Evolutionary conservation across 37 sponge, comb jelly and placozoan genomes (phyloP), one percentile per base, ranked within the genome.

Genomic region (Chondrilla cf. caribensis): DNA sequence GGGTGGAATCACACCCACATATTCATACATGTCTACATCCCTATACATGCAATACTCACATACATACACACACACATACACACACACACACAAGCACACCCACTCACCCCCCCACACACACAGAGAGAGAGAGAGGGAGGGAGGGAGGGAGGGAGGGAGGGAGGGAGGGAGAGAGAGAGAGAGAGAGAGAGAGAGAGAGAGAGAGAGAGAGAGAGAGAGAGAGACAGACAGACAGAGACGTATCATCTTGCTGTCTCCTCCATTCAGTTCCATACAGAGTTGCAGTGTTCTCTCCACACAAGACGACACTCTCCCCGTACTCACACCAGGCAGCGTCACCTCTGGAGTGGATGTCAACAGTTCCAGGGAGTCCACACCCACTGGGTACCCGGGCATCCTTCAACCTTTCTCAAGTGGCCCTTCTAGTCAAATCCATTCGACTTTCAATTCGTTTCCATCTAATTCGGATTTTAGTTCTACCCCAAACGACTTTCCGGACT

Each of bases 151-250:
- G 39, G 37, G 81, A 38, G 58, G 55, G 31, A 55, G 66, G 44
- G 28, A 15, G 3, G 43, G 70, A 41, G 40, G 70, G 17, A 75
- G 84, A 54, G 43, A 14, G 54, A 8, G 83, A 9, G 18, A 85
- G 22, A 19, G 19, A 31, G 33, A 35, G 82, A 24, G 68, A 84
- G 0, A 31, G 40, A 78, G 47, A 64, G 66, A 29, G 79, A 60
- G 78, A 84, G 85, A 38, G 60, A 72, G 84, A 57, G 76, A 58
- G 84, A 42, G 54, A 42, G 70, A 43, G 73, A 37, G 65, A 40
- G 26, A 36, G 81, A 36, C 28, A 29, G 8, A 2, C 7, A 60
- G 62, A 60, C 24, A 6, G 62, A 29, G 62, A 60, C 3, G 62
- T 32, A 65, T 22, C 31, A 47, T 11, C 51, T 47, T 11, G 11